A percentile compares a stretch with the other conserved stretches of the same genome.
phyloP scores from a whole-genome alignment of 2,113 vertebrate species.

The Sebastes fasciatus region DNA sequence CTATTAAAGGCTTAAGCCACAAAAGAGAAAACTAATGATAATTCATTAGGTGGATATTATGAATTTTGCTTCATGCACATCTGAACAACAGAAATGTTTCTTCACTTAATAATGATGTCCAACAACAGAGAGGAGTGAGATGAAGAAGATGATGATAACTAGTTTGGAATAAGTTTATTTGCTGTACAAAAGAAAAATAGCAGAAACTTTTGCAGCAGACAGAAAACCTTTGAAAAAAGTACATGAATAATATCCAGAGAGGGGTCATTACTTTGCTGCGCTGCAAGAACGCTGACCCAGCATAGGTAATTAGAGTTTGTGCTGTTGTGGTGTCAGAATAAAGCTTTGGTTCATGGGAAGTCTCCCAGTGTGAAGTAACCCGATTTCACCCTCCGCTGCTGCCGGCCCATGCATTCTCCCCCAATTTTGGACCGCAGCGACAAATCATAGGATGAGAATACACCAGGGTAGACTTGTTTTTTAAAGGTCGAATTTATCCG shows the following conservation, averaged over 20 bases:
- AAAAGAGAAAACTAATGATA: background rate
- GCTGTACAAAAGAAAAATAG: background rate
- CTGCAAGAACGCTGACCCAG: conserved; percentile 63
- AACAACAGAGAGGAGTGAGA: background rate
- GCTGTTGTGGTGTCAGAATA: conserved; percentile 57
- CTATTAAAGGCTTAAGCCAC: background rate
- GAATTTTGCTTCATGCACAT: background rate
- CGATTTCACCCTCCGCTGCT: conserved; percentile 57
- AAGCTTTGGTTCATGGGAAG: conserved; percentile 60
- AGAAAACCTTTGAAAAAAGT: conserved; percentile 24
- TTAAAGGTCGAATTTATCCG: conserved; percentile 45
- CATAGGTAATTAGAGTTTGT: conserved; percentile 69
- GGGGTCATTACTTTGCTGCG: conserved; percentile 39
- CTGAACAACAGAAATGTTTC: background rate
- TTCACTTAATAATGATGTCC: background rate
- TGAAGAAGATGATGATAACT: background rate
- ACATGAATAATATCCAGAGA: conserved; percentile 37
- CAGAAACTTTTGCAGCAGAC: conserved; percentile 6
- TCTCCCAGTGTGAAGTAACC: conserved; percentile 54
- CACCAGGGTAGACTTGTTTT: conserved; percentile 21
- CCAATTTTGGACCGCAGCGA: conserved; percentile 15
- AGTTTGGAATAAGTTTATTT: background rate
- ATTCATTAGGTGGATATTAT: background rate
- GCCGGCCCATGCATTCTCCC: conserved; percentile 16
- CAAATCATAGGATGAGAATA: conserved; percentile 39